Evolutionary conservation across 2,113 vertebrate species (phyloP).

Genomic region (Hemicordylus capensis): DNA sequence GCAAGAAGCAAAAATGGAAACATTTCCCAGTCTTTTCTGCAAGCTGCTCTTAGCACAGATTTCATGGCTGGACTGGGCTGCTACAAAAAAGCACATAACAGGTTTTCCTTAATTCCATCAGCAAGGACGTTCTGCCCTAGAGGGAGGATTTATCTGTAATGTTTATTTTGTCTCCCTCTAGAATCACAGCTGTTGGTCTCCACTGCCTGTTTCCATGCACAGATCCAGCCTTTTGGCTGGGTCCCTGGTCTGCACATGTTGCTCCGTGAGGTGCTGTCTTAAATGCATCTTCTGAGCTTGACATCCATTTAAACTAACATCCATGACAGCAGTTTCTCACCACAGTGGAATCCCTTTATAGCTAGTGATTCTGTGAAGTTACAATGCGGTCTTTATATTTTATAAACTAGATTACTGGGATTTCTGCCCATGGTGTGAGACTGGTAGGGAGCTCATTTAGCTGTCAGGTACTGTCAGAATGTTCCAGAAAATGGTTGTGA

Average conservation of each 20-base stretch:
- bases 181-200: background rate
- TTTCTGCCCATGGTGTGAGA: background rate
- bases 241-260: background rate
- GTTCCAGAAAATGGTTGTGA: background rate
- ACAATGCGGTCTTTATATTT: background rate
- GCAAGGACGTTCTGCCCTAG: slow-evolving; percentile 7
- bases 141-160: background rate
- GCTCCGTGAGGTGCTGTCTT: background rate
- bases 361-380: background rate
- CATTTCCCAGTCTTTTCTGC: background rate
- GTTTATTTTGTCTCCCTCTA: background rate
- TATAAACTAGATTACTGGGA: background rate
- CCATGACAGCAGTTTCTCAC: background rate
- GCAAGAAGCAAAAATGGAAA: background rate
- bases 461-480: background rate
- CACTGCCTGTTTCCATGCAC: background rate
- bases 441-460: background rate
- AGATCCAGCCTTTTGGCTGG: background rate
- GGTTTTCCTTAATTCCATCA: slow-evolving; percentile 15
- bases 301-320: background rate
- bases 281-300: background rate
- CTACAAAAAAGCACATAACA: background rate
- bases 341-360: background rate
- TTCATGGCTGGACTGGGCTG: background rate
- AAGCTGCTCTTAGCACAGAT: background rate